phyloP scores from a whole-genome alignment of 2,888 invertebrate genomes.

The Eristalis arbustorum region DNA sequence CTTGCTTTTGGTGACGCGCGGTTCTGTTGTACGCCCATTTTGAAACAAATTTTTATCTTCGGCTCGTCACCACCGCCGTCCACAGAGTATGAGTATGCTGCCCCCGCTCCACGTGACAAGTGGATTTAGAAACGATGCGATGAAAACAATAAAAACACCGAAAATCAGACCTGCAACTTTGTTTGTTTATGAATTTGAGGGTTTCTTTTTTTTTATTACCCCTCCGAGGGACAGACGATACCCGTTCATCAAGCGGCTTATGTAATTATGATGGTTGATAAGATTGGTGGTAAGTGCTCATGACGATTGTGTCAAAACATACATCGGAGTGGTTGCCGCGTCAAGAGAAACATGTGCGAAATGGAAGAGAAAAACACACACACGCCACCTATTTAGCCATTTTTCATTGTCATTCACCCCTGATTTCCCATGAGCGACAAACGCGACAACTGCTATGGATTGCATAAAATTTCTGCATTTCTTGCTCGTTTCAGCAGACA shows the following conservation, averaged over 20 bases:
- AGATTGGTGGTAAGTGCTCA: not conserved
- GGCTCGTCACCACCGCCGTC: not conserved
- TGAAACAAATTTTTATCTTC: slow-evolving; percentile 19
- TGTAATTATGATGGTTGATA: not conserved
- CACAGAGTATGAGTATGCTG: no score
- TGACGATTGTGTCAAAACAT: not conserved
- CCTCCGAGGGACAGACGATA: not conserved
- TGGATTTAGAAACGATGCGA: not conserved
- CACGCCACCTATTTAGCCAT: not conserved
- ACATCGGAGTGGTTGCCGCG: not conserved
- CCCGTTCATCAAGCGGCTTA: not conserved
- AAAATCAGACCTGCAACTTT: not conserved
- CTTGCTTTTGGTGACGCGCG: not conserved
- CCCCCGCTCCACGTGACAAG: slow-evolving; percentile 9
- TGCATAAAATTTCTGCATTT: not conserved
- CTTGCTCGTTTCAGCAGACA: not conserved
- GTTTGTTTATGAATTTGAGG: not conserved
- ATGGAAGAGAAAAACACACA: not conserved
- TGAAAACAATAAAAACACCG: not conserved
- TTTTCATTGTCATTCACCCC: not conserved
- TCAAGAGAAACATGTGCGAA: not conserved
- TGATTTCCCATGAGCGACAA: not conserved
- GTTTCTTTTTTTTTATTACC: not conserved
- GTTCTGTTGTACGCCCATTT: slow-evolving; percentile 9
- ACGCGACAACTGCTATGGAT: not conserved